Evolutionary conservation across 2,797 vertebrate species (phyloP).

Genomic region (Lithobates pipiens): DNA sequence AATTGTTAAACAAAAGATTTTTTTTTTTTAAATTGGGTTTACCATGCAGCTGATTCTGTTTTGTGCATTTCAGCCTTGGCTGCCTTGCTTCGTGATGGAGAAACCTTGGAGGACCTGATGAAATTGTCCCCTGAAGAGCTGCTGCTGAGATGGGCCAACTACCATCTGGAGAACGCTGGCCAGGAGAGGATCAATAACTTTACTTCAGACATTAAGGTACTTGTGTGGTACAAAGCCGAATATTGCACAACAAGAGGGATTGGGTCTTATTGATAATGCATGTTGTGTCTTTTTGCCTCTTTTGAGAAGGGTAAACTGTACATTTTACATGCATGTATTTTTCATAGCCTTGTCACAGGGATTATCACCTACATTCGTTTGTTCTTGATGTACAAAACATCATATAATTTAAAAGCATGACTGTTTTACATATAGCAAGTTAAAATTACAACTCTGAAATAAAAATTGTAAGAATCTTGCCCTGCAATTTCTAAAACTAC

Average conservation of each 20-base stretch:
- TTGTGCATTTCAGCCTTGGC: conserved; percentile 83
- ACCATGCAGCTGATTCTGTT: neutral
- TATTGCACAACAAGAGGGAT: neutral
- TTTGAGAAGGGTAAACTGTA: neutral
- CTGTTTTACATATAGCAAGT: too few species aligned
- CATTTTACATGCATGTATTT: neutral
- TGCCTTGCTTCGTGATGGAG: conserved; percentile 91
- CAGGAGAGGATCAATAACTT: conserved; percentile 93
- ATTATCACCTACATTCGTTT: neutral
- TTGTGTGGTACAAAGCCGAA: neutral
- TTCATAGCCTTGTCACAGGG: neutral
- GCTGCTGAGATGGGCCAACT: conserved; percentile 95
- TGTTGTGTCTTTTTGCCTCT: neutral
- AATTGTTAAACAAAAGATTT: too few species aligned
- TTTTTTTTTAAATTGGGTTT: too few species aligned
- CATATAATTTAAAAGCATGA: too few species aligned
- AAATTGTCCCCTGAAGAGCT: conserved; percentile 95
- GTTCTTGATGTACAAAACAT: neutral
- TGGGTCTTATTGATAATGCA: conserved; percentile 11
- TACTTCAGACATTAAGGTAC: conserved; percentile 94
- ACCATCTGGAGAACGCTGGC: conserved; percentile 91
- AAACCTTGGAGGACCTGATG: conserved; percentile 95
- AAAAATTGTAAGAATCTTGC: too few species aligned
- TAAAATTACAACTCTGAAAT: too few species aligned
- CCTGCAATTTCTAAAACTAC: too few species aligned